Base-by-base conservation (phyloP, 2,888 invertebrate genomes). In the Eupithecia vulgata region DNA sequence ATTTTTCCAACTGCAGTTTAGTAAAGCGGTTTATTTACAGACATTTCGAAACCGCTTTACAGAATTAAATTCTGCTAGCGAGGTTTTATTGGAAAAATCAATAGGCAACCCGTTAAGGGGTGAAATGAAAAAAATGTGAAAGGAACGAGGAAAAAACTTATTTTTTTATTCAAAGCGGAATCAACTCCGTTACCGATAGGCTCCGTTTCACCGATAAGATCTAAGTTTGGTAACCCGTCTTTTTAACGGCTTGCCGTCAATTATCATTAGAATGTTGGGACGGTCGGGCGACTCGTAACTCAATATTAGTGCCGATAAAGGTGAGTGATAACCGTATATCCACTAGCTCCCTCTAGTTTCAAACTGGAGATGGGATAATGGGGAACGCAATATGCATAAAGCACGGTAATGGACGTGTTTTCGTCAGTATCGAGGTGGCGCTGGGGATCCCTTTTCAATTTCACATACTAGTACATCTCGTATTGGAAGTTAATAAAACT, bases 221-320 rank as follows among this genome's bases (percentile, higher is more conserved):
- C 86, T 83, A 37, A 91, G 85, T 92, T 92, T 85, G 86, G 87
- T 88, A 82, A 91, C 89, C 87, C 87, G 87, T 91, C 89, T 91
- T 89, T 91, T 90, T 91, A 90, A 91, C 89, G 89, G 87, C 88
- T 83, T 76, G 83, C 81, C 89, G 87, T 91, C 91, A 92, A 92
- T 92, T 92, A 91, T 90, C 91, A 92, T 92, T 91, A 91, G 87
- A 89, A 89, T 89, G 85, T 86, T 83, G 84, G 83, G 81, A 83
- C 82, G 86, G 84, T 83, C 82, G 84, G 83, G 85, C 85, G 86
- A 80, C 83, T 83, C 90, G 85, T 92, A 89, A 91, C 87, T 93
- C 91, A 92, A 89, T 90, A 91, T 92, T 92, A 93, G 88, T 90
- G 91, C 81, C 92, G 88, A 92, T 93, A 93, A 92, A 92, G 91